These are phyloP conservation scores for Podilymbus podiceps DNA, from an alignment of 2,113 vertebrate genomes.

Conservation along the genomic window DNA sequence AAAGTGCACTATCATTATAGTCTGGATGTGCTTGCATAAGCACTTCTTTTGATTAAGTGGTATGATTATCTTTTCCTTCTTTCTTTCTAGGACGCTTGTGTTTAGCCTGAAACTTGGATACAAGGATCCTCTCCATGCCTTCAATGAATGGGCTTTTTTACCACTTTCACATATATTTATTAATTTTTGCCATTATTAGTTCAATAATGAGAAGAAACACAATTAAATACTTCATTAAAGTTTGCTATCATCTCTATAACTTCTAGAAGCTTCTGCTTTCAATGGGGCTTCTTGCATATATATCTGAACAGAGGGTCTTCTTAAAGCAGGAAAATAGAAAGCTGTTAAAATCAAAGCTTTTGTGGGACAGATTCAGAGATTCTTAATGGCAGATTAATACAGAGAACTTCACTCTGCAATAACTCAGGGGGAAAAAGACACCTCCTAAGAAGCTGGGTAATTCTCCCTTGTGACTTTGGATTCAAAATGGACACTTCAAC, in stretches of 20 bases:
- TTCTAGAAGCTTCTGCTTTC: neutral
- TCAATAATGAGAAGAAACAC: neutral
- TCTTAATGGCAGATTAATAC: neutral
- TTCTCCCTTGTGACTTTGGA: accelerated
- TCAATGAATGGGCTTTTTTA: neutral
- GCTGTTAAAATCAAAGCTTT: neutral
- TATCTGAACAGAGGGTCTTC: neutral
- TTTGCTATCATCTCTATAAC: neutral
- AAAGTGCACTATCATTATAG: constrained; percentile 33
- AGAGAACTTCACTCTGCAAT: neutral
- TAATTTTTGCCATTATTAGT: neutral
- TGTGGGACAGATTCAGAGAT: neutral
- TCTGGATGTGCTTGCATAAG: constrained; percentile 24
- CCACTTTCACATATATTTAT: neutral
- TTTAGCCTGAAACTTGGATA: neutral
- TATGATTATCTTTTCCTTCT: neutral
- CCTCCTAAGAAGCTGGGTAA: neutral
- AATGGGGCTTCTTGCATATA: neutral
- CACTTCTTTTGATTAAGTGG: neutral
- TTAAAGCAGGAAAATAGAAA: neutral
- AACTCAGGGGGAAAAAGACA: neutral
- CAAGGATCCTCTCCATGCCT: neutral
- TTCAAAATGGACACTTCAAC: neutral
- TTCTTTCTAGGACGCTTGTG: neutral
- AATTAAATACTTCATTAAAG: neutral